Evolutionary conservation across 2,113 vertebrate genomes (phyloP), one percentile per base, ranked within the genome.

Genomic region (Eublepharis macularius): DNA sequence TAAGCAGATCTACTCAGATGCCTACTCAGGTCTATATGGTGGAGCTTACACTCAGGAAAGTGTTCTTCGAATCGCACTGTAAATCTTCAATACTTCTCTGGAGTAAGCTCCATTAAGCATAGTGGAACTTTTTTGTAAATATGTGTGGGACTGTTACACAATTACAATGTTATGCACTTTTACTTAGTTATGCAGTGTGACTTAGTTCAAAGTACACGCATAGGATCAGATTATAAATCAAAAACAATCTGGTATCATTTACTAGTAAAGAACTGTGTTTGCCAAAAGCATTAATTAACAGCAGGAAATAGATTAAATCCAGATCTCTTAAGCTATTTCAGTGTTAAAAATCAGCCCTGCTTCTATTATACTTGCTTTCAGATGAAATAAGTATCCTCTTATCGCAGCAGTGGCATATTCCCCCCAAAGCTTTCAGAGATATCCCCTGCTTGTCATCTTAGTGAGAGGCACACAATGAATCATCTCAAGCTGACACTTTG

Each of bases 401-500:
- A 77, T 84, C 68, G 1, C 24, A 9, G 81, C 9, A 66, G 45
- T 69, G 63, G 74, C 82, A 54, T 69, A 69, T 87, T 77, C 34
- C 36, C n/a, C 9, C 9, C 3, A 32, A 21, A 45, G 21, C n/a
- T 81, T 92, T 86, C 45, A 88, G 63, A 85, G 86, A 76, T 78
- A 80, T 60, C 82, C 86, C 51, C 82, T 74, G 12, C 34, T 66
- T 84, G 47, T 1, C 57, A 2, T 19, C 84, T 9, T 3, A 41
- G 32, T 49, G 57, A 72, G 79, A 14, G 49, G 2, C 83, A 32
- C 36, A 49, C 0, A 81, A 75, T 57, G 78, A 75, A 86, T 81
- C 60, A 81, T 0, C 34, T 47, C 0, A 75, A 6, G 60, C 39
- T 60, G 78, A 19, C 11, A 87, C 69, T 32, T 3, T 77, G 74